Conservation (phyloP, 2,113 vertebrate genomes). For the Leucosticte australis region DNA sequence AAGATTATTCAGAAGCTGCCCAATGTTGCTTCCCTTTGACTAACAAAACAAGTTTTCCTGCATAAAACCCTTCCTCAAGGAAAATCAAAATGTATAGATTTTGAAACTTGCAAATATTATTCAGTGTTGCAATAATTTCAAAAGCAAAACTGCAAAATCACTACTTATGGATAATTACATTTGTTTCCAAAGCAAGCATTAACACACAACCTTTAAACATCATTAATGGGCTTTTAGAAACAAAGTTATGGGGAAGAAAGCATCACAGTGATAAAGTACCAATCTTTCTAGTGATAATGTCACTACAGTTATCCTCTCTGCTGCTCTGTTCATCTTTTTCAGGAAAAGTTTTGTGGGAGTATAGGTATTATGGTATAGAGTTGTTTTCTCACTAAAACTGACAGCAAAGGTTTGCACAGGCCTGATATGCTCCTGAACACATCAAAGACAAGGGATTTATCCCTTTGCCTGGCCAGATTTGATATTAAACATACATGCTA, state of each 20-base stretch:
- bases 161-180: background rate
- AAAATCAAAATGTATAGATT: background rate
- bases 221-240: slow-evolving; percentile 29
- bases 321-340: background rate
- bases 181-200: slow-evolving; percentile 9
- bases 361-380: background rate
- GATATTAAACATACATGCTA: background rate
- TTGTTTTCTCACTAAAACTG: background rate
- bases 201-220: slow-evolving; percentile 2
- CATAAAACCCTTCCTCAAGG: background rate
- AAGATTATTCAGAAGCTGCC: background rate
- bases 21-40: background rate
- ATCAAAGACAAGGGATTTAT: background rate
- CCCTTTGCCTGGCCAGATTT: background rate
- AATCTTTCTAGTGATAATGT: background rate
- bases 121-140: background rate
- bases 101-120: background rate
- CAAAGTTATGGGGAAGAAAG: background rate
- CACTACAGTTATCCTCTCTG: background rate
- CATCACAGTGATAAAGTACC: background rate
- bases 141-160: background rate
- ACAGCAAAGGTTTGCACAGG: background rate
- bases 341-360: background rate
- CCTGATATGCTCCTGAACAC: background rate
- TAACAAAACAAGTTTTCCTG: background rate